phyloP scores from a whole-genome alignment of 2,888 invertebrate species.

The Drosophila picticornis region DNA sequence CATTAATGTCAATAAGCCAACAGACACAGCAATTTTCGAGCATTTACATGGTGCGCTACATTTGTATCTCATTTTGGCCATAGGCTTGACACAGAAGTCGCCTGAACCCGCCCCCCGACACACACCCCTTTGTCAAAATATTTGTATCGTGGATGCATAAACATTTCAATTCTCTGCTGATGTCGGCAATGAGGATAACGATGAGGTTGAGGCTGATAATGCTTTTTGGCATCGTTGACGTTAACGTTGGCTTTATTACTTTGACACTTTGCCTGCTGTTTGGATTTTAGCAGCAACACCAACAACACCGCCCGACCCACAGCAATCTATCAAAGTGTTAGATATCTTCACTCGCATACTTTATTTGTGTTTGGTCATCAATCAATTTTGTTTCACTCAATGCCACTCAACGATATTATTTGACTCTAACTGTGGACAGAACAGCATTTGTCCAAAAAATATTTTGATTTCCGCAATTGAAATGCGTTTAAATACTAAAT shows the following conservation, averaged over 20 bases:
- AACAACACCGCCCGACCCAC: slow-evolving; percentile 16
- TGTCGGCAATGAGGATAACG: slow-evolving; percentile 6
- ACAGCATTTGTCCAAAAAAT: neutral
- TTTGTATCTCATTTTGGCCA: slow-evolving; percentile 55
- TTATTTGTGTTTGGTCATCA: slow-evolving; percentile 69
- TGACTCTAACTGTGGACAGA: slow-evolving; percentile 23
- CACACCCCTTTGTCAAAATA: slow-evolving; percentile 57
- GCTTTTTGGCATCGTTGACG: slow-evolving; percentile 44
- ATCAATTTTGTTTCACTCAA: slow-evolving; percentile 75
- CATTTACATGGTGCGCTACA: slow-evolving; percentile 64
- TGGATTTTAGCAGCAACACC: slow-evolving; percentile 32
- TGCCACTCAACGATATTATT: slow-evolving; percentile 57
- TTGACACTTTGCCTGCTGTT: slow-evolving; percentile 71
- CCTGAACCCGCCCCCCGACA: neutral
- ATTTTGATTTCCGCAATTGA: slow-evolving; percentile 34
- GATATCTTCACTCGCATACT: slow-evolving; percentile 43
- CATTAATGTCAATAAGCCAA: slow-evolving; percentile 80
- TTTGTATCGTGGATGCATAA: slow-evolving; percentile 62
- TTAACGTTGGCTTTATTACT: slow-evolving; percentile 55
- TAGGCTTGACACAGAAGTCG: slow-evolving; percentile 10
- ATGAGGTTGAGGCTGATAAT: slow-evolving; percentile 32
- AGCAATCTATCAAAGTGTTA: slow-evolving; percentile 79
- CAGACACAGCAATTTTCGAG: slow-evolving; percentile 53
- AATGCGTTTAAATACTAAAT: slow-evolving; percentile 18
- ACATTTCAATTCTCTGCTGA: slow-evolving; percentile 28